Percentiles rank a stretch among this genome's conserved stretches.
Evolutionary conservation across 2,797 vertebrate genomes (phyloP).

Genomic region (Yasuhikotakia modesta): DNA sequence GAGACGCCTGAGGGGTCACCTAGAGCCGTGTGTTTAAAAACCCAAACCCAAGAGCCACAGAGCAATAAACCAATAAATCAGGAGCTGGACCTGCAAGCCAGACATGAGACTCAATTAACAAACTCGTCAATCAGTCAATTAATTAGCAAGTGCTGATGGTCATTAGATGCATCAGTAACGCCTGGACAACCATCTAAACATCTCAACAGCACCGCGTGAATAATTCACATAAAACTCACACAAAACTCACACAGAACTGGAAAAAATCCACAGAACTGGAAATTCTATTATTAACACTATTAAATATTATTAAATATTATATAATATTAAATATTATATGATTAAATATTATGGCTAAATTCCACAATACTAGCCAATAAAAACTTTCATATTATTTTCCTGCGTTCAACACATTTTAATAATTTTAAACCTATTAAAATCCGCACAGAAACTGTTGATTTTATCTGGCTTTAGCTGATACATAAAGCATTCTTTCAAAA

Average conservation of each 20-base stretch:
- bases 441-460: neutral
- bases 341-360: neutral
- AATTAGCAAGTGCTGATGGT: constrained; percentile 38
- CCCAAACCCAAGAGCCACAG: neutral
- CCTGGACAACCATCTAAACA: neutral
- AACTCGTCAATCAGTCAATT: constrained; percentile 18
- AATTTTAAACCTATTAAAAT: neutral
- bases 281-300: neutral
- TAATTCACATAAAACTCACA: neutral
- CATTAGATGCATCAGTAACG: constrained; percentile 9
- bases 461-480: neutral
- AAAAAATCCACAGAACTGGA: too few relatives aligned
- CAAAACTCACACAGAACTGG: neutral
- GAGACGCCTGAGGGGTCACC: neutral
- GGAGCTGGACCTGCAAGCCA: neutral
- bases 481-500: constrained; percentile 1
- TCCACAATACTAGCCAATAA: too few relatives aligned
- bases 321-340: too few relatives aligned
- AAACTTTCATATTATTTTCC: too few relatives aligned
- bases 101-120: neutral
- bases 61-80: constrained; percentile 38
- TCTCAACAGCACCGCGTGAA: too few relatives aligned
- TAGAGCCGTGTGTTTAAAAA: constrained; percentile 29
- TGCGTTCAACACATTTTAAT: too few relatives aligned
- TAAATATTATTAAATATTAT: too few relatives aligned